Evolutionary conservation across 2,888 invertebrate genomes (phyloP).

Genomic region (Rosalia funebris): DNA sequence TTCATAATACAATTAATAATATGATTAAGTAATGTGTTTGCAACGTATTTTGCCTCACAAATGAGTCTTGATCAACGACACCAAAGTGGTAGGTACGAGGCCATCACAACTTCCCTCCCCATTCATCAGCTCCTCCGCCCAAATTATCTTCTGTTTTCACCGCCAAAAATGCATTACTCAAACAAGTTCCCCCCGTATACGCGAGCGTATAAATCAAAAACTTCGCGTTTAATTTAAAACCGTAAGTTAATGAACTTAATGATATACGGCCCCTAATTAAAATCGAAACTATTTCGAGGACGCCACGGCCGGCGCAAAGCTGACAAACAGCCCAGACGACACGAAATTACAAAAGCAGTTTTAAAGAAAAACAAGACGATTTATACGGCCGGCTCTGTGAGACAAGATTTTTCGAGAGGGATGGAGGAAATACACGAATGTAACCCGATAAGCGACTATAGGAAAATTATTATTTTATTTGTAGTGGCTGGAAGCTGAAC

Average conservation of each 20-base stretch:
- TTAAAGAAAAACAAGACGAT: conserved; percentile 5
- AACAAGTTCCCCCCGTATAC: background rate
- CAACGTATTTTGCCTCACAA: too few relatives aligned
- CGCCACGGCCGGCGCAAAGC: conserved; percentile 26
- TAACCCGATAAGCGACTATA: background rate
- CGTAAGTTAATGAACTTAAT: conserved; percentile 38
- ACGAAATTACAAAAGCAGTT: conserved; percentile 25
- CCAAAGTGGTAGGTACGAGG: too few relatives aligned
- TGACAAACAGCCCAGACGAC: conserved; percentile 30
- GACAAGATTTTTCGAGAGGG: background rate
- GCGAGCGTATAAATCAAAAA: conserved; percentile 27
- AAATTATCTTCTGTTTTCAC: background rate
- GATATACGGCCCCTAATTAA: conserved; percentile 41
- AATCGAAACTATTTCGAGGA: conserved; percentile 38
- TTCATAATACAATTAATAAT: too few relatives aligned
- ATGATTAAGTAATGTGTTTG: too few relatives aligned
- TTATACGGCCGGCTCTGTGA: background rate
- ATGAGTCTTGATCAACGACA: too few relatives aligned
- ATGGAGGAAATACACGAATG: background rate
- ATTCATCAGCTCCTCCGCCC: background rate
- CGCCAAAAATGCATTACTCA: conserved; percentile 7
- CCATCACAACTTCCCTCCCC: background rate
- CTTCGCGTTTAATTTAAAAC: conserved; percentile 33
- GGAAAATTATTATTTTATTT: background rate
- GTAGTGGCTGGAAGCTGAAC: too few relatives aligned